phyloP scores from a whole-genome alignment of 1,140 invertebrate genomes.

The Ceratitis capitata region DNA sequence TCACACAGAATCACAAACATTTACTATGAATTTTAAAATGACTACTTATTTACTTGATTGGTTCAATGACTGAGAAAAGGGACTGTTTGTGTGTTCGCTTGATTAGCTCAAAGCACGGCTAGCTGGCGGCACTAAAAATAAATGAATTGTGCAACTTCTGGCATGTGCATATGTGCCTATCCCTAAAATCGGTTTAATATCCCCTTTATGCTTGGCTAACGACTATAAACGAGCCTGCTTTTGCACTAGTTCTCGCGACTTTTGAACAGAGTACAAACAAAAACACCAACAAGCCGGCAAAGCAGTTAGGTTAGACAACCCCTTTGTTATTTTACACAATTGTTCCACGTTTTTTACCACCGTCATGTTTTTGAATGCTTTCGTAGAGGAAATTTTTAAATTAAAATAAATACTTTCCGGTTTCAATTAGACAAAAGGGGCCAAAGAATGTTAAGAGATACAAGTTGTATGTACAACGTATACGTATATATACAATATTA shows the following conservation, averaged over 20 bases:
- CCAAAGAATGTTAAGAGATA: not conserved
- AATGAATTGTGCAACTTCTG: not conserved
- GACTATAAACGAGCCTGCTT: not conserved
- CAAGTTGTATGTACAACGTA: not conserved
- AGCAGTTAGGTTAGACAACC: not conserved
- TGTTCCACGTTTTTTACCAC: not conserved
- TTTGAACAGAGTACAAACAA: not conserved
- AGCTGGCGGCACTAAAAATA: not conserved
- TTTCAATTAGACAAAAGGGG: conserved; percentile 39
- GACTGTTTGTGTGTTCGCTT: not conserved
- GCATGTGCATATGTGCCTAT: not conserved
- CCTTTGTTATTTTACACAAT: not conserved
- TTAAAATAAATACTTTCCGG: conserved; percentile 43
- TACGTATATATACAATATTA: not conserved
- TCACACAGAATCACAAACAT: not conserved
- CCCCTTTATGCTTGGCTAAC: not conserved
- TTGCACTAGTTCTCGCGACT: not conserved
- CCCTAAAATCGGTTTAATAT: not conserved
- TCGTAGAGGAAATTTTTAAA: conserved; percentile 3
- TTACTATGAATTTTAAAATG: not conserved
- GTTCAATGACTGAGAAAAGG: not conserved
- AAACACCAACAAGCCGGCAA: not conserved
- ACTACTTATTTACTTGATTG: not conserved
- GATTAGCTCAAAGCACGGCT: not conserved
- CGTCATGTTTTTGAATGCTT: not conserved